Base-by-base conservation (phyloP, 1,140 invertebrate genomes). In the Euwallacea similis region DNA sequence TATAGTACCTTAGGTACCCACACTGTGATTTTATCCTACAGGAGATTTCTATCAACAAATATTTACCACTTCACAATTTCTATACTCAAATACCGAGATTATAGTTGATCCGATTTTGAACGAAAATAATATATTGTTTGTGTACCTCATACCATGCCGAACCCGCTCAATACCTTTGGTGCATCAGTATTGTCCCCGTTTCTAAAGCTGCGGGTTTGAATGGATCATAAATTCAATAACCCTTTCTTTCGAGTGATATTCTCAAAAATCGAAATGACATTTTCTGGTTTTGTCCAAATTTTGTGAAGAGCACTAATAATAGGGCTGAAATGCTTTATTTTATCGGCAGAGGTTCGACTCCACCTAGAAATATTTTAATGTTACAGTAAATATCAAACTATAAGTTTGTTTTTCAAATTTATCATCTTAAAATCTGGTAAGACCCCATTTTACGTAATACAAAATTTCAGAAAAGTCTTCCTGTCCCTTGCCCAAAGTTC, bases 261-360 rank as follows among this genome's bases (percentile, higher is more conserved):
- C 46, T 15, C 54, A n/a, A 56, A 56, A 56, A 56, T 56, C 16
- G 54, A 21, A 15, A 50, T 55, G 66, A 46, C 54, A 69, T 69
- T 69, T 42, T 69, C 16, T 56, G 54, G 54, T 56, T 50, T 50
- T 50, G 46, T 50, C 9, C 13, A 10, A 10, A 16, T 60, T 21
- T 67, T 69, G 66, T 61, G 10, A 50, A 60, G 33, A 44, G 42
- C 44, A 61, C 56, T 69, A 69, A 69, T 69, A 69, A 54, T 69
- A 50, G 55, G 56, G 7, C 16, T 4, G 54, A n/a, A 50, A 50
- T 7, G 9, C 54, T 3, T 16, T 13, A n/a, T 2, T 56, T 16
- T 21, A 13, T 56, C 16, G 9, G 11, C 10, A 2, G 16, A 15
- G 10, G 7, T 56, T 21, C 9, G 2, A 2, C 16, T n/a, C 16